A percentile compares a stretch with the other conserved stretches of the same genome.
Evolutionary conservation across 2,888 invertebrate species (phyloP).

Genomic region (Trachelus troglodyta): DNA sequence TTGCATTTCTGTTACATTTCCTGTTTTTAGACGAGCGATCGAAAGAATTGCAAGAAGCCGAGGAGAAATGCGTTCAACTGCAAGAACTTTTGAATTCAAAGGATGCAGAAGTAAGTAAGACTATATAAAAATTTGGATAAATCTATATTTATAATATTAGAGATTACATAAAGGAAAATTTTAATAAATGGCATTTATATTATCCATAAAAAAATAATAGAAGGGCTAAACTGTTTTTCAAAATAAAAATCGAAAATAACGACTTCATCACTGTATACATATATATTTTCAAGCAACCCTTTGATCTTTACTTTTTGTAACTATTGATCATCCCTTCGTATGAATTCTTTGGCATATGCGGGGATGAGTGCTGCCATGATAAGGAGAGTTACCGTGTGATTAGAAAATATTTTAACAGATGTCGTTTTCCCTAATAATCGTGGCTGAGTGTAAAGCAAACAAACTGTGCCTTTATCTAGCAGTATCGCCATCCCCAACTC

Average conservation of each 20-base stretch:
- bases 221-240: background rate
- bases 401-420: conserved; percentile 59
- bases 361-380: conserved; percentile 40
- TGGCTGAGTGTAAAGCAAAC: conserved; percentile 58
- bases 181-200: too few species aligned
- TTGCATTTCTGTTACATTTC: background rate
- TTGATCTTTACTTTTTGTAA: background rate
- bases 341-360: conserved; percentile 21
- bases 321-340: background rate
- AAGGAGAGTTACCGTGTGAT: conserved; percentile 43
- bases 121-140: background rate
- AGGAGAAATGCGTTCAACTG: conserved; percentile 56
- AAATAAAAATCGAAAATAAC: background rate
- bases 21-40: conserved; percentile 53
- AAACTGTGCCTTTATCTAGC: conserved; percentile 29
- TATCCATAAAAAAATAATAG: background rate
- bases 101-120: conserved; percentile 57
- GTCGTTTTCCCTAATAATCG: conserved; percentile 59
- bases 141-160: too few species aligned
- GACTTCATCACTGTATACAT: background rate
- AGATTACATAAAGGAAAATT: too few species aligned
- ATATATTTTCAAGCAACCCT: background rate
- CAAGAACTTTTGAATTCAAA: conserved; percentile 59
- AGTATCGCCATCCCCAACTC: conserved; percentile 24
- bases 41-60: conserved; percentile 53